Conservation (phyloP, 2,797 vertebrate genomes). For the Arrhamphus sclerolepis region DNA sequence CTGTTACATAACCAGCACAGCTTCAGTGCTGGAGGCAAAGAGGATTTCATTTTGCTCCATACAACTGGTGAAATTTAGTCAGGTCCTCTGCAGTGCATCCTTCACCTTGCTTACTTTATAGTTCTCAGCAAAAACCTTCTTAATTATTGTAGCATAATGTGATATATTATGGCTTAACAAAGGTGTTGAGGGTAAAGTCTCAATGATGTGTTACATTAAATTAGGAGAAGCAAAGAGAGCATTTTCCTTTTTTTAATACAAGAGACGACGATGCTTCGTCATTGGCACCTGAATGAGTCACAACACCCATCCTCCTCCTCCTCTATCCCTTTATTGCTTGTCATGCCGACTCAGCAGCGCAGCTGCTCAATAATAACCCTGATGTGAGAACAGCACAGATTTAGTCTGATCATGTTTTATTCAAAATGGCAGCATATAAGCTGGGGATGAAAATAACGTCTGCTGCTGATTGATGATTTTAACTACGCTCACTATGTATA, state of each 20-base stretch:
- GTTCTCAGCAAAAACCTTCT: too few relatives aligned
- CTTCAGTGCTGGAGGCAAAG: constrained; percentile 1
- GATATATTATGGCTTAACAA: too few relatives aligned
- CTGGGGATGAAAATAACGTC: background rate
- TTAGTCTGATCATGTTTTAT: background rate
- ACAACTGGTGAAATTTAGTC: constrained; percentile 21
- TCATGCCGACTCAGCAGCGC: constrained; percentile 52
- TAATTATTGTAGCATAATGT: too few relatives aligned
- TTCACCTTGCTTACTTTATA: too few relatives aligned
- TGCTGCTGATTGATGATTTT: background rate
- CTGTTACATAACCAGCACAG: constrained; percentile 51
- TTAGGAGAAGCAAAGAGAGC: constrained; percentile 12
- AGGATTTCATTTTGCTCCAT: constrained; percentile 25
- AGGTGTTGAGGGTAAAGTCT: too few relatives aligned
- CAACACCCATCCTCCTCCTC: constrained; percentile 11
- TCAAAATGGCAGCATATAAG: background rate
- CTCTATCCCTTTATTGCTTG: constrained; percentile 10
- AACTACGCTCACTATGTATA: background rate
- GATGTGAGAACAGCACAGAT: constrained; percentile 5
- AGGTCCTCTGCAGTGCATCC: constrained; percentile 14
- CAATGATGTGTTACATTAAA: background rate
- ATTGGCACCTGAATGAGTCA: constrained; percentile 62
- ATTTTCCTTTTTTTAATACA: constrained; percentile 13
- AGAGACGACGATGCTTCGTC: constrained; percentile 60
- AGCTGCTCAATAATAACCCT: constrained; percentile 11